Conservation (phyloP, 1,140 invertebrate genomes). For the Rhagoletis zephyria region DNA sequence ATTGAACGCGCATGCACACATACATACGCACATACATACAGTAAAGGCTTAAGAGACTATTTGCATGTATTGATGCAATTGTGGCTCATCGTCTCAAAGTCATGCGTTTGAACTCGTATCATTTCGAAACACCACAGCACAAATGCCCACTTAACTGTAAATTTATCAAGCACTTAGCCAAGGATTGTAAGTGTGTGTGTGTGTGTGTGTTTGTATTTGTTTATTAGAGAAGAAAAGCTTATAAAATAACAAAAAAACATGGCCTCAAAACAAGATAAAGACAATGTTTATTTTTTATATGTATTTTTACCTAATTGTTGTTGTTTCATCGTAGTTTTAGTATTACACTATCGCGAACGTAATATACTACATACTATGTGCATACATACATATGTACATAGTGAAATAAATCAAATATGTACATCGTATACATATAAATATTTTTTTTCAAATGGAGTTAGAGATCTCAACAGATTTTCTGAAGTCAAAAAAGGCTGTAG, state of each 20-base stretch:
- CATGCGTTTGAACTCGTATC: constrained; percentile 43
- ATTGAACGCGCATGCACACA: not conserved
- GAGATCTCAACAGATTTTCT: too few species aligned
- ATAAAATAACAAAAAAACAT: constrained; percentile 27
- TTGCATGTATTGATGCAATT: constrained; percentile 8
- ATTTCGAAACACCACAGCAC: constrained; percentile 13
- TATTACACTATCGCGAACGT: not conserved
- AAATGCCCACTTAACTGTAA: not conserved
- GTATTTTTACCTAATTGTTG: not conserved
- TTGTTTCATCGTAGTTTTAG: not conserved
- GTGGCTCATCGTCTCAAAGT: constrained; percentile 40
- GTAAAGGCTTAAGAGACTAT: not conserved
- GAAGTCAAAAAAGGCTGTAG: too few species aligned
- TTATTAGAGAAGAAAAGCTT: constrained; percentile 31
- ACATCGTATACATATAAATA: not conserved
- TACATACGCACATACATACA: not conserved
- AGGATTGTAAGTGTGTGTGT: not conserved
- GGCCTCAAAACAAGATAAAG: constrained; percentile 17
- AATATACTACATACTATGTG: too few species aligned
- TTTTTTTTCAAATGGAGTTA: too few species aligned
- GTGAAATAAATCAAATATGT: not conserved
- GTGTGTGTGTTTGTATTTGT: not conserved
- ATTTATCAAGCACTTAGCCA: not conserved
- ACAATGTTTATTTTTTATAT: not conserved
- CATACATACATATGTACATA: not conserved